Evolutionary conservation across 2,888 invertebrate species (phyloP).

Genomic region (Odontocerum albicorne): DNA sequence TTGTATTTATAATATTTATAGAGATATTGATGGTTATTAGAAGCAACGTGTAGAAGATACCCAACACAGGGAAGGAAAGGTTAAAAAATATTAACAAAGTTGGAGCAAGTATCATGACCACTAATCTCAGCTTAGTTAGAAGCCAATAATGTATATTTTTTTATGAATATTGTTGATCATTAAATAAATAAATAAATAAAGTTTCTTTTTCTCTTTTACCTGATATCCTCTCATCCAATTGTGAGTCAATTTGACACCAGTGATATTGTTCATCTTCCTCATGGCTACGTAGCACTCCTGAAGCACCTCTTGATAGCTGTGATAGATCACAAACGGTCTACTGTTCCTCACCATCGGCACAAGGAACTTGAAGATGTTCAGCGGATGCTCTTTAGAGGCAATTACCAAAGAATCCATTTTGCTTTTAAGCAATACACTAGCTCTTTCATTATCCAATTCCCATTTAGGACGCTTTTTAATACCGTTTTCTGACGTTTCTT

Average conservation of each 20-base stretch:
- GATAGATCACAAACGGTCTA: conserved; percentile 84
- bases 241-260: conserved; percentile 77
- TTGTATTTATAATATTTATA: no score
- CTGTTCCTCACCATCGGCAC: conserved; percentile 78
- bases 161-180: no score
- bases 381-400: conserved; percentile 83
- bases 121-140: no score
- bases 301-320: conserved; percentile 78
- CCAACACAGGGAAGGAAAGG: no score
- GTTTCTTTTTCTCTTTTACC: no score
- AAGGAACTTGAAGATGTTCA: conserved; percentile 73
- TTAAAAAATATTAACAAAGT: no score
- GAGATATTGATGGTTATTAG: no score
- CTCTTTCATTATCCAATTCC: conserved; percentile 69
- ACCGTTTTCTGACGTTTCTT: conserved; percentile 36
- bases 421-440: conserved; percentile 60
- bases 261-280: conserved; percentile 69
- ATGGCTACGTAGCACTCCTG: conserved; percentile 80
- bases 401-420: conserved; percentile 79
- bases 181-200: no score
- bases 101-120: no score
- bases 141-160: no score
- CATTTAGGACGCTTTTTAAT: conserved; percentile 54
- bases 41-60: no score
- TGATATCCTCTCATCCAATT: conserved; percentile 92